Evolutionary conservation across 2,797 vertebrate genomes (phyloP).

Genomic region (Kryptopterus vitreolus): DNA sequence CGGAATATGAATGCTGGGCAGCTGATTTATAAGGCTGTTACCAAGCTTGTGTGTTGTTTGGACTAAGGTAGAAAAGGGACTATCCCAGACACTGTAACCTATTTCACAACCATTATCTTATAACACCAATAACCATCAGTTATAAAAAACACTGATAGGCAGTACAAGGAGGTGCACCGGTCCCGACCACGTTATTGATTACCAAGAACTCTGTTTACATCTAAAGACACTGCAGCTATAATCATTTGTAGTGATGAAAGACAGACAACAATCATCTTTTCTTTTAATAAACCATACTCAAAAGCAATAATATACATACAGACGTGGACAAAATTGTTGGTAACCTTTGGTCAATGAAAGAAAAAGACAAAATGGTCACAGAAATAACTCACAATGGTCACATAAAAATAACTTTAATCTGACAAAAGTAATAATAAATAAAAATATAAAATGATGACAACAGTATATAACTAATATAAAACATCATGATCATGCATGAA

Average conservation of each 20-base stretch:
- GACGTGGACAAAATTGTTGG: too few species aligned
- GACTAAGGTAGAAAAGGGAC: background rate
- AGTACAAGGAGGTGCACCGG: background rate
- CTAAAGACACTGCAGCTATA: background rate
- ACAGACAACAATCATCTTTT: background rate
- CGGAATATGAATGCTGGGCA: background rate
- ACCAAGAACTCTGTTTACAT: constrained; percentile 11
- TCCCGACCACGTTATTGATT: background rate
- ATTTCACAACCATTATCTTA: constrained; percentile 30
- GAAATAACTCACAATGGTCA: too few species aligned
- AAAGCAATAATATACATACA: background rate
- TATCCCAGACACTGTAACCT: background rate
- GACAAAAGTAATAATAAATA: too few species aligned
- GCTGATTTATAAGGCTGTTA: constrained; percentile 22
- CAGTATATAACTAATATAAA: too few species aligned
- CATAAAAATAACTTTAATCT: too few species aligned
- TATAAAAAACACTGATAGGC: constrained; percentile 7
- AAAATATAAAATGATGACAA: too few species aligned
- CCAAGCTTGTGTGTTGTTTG: constrained; percentile 7
- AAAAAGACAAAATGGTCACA: too few species aligned
- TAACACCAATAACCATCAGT: background rate
- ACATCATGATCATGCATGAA: too few species aligned
- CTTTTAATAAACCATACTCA: constrained; percentile 1
- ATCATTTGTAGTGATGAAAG: background rate
- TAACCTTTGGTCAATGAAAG: too few species aligned